Evolutionary conservation across 2,888 invertebrate species (phyloP), one percentile per base, ranked within the genome.

Genomic region (Neuroscelio doddi): DNA sequence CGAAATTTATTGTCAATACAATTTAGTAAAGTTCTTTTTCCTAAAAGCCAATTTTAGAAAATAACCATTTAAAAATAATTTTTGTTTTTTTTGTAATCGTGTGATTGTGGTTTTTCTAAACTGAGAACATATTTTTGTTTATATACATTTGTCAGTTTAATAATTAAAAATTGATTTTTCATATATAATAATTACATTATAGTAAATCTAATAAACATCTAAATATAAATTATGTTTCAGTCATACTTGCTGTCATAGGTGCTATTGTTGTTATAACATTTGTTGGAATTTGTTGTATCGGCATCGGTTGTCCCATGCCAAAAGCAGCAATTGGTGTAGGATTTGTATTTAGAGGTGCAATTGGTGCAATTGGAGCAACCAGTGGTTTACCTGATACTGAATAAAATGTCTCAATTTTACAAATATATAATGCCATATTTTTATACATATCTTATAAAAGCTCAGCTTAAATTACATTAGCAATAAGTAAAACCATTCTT

Each of bases 271-370:
- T 64, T 1, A 76, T 53, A 36, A 42, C 59, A 15, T 56, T 44
- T 41, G 64, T 39, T 69, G 56, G 72, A 74, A 81, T 73, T 17
- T 80, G 72, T 61, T 79, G 82, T 47, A 81, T 73, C 14, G 83
- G 75, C 64, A 78, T 68, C 12, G 80, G 34, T 29, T 76, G 76
- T 42, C 71, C 76, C 79, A 83, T 81, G 38, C 77, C 78, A 39
- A 84, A 83, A 56, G 83, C 83, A 53, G 81, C 76, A 14, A 82
- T 77, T 55, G 84, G 82, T 3, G 78, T 69, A 45, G 84, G 80
- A 62, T 77, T 80, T 21, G 21, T 5, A 21, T 5, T 21, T 5
- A 21, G 5, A 21, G 21, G 21, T 21, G 21, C 21, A 5, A 21
- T 21, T 21, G 21, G 81, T 50, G 76, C 82, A 15, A 83, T 78